Conservation (phyloP, 2,113 vertebrate species). For the Platichthys flesus region DNA sequence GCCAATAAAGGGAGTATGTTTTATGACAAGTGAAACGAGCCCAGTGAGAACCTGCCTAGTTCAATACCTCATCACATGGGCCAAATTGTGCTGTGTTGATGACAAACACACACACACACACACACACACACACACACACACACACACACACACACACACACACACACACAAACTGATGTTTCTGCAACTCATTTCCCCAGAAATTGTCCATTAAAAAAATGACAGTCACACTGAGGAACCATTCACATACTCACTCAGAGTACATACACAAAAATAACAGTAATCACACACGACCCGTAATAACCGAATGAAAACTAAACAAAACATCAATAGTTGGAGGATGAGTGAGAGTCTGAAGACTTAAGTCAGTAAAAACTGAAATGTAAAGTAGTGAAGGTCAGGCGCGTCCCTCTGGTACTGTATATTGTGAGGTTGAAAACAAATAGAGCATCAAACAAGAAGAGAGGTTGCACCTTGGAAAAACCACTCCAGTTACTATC, state of each 20-base stretch:
- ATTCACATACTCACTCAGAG: too few relatives aligned
- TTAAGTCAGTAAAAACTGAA: not conserved
- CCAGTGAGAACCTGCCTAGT: constrained; percentile 72
- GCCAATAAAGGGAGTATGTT: constrained; percentile 81
- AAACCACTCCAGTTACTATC: not conserved
- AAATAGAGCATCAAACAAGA: not conserved
- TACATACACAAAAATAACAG: not conserved
- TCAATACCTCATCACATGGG: constrained; percentile 81
- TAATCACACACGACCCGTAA: not conserved
- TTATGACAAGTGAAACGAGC: constrained; percentile 80
- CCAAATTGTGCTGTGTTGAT: constrained; percentile 70
- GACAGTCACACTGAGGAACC: constrained; percentile 12
- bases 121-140: constrained; percentile 40
- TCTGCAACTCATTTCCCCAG: constrained; percentile 16
- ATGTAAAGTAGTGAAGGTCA: not conserved
- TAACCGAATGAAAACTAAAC: not conserved
- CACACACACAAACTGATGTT: not conserved
- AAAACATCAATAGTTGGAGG: not conserved
- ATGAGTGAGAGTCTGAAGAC: not conserved
- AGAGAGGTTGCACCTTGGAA: not conserved
- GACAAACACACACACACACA: constrained; percentile 46
- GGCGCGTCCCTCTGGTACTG: constrained; percentile 3
- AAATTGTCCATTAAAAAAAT: constrained; percentile 20
- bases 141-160: too few relatives aligned
- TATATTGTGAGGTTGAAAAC: not conserved